Base-by-base conservation (phyloP, 1,140 invertebrate genomes). In the Chionoecetes opilio region DNA sequence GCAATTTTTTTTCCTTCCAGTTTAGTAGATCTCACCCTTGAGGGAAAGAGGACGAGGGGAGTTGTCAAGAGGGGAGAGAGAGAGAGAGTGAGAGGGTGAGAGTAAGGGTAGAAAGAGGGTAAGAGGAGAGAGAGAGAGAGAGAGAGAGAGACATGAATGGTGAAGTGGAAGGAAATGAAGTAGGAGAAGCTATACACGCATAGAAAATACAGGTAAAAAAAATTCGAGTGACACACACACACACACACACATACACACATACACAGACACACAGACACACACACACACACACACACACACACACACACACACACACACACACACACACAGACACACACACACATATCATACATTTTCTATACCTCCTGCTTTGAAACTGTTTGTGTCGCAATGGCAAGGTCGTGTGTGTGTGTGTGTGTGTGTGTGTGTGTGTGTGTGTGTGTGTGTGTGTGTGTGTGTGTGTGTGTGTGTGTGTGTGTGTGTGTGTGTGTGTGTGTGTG, bases 311-410 rank as follows among this genome's bases (percentile, higher is more conserved):
- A 75, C 26, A 75, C 21, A 75, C 63, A n/a, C n/a, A 75, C 63
- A 75, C 63, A 75, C 0, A 2, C 0, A 75, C 63, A 26, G 5
- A n/a, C 63, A 75, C 26, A 75, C 21, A 75, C 63, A n/a, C n/a
- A 75, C 63, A 75, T 26, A 75, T 75, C 63, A 75, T 75, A 75
- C 26, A 75, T 75, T 75, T n/a, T n/a, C 63, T 6, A 75, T 75
- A 75, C n/a, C 6, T 75, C 26, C n/a, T 75, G 63, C 63, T 75
- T 75, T 75, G 63, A 75, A 75, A 75, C n/a, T 75, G 63, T 75
- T 75, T 75, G 63, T 75, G 21, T n/a, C 63, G 46, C 21, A 17
- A 1, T 53, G 46, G 46, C 46, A 53, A 53, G 46, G 46, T 53
- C 21, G 46, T 53, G 46, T 53, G 46, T 17, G 46, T 53, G 46